Evolutionary conservation across 2,113 vertebrate genomes (phyloP), one percentile per base, ranked within the genome.

Genomic region (Melanotaenia duboulayi): DNA sequence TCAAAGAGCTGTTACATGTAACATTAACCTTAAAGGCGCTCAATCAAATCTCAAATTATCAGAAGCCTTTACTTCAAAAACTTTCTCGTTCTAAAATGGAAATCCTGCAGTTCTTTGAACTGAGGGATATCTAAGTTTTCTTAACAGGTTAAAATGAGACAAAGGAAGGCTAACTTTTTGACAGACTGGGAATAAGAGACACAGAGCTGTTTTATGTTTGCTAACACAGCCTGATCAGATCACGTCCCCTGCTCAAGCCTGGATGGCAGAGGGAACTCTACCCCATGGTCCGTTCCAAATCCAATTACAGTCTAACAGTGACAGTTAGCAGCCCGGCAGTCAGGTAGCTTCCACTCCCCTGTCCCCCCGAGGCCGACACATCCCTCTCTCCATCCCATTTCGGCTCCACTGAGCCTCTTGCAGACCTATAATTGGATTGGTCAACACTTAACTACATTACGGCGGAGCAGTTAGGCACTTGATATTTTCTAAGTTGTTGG

Each of bases 391-490:
- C 84, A 90, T 87, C 89, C 89, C 87, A 71, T 76, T 87, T 73
- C 42, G 76, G 73, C 82, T 82, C 88, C 78, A 63, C 22, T 61
- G 74, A 64, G 76, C 62, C 87, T 73, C 78, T 71, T 55, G 24
- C 75, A 71, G 81, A 86, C 82, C 85, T 39, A 0, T 96, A 96
- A 96, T 95, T 93, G 91, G 92, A 96, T 97, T 96, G 95, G 87
- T 94, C 65, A 78, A 83, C 81, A 85, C 94, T 94, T 96, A 95
- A 97, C 95, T 95, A 92, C 93, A 96, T 96, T 95, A 92, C 87
- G 81, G 93, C 93, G 80, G 87, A 93, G 91, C 94, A 91, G 94
- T 93, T 90, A 81, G 88, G 90, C 94, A 95, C 95, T 96, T 94
- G 95, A 96, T 90, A 94, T 93, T 92, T n/a, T 95, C 92, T 92